Conservation (phyloP, 2,888 invertebrate species). For the Diarsia mendica region DNA sequence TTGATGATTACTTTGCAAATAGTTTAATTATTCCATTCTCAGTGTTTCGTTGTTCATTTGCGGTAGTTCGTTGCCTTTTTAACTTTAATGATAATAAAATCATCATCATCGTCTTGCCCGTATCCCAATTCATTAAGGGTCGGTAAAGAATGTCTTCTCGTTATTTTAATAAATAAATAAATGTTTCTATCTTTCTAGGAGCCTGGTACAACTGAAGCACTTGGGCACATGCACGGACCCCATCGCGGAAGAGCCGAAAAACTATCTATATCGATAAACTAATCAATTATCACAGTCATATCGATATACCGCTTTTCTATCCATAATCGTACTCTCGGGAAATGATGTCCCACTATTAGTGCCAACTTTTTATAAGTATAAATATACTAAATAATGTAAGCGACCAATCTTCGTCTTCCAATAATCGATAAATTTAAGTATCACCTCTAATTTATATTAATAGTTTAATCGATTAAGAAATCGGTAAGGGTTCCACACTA, state of each 20-base stretch:
- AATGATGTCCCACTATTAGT: conserved; percentile 76
- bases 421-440: conserved; percentile 66
- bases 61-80: neutral
- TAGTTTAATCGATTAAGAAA: conserved; percentile 51
- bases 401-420: conserved; percentile 76
- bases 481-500: conserved; percentile 47
- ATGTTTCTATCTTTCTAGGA: conserved; percentile 80
- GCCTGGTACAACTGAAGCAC: conserved; percentile 94
- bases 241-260: conserved; percentile 95
- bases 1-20: conserved; percentile 1
- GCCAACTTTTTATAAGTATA: conserved; percentile 78
- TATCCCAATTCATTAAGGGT: too few relatives aligned
- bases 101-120: too few relatives aligned
- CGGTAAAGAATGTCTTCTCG: too few relatives aligned
- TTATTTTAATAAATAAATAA: neutral
- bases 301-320: conserved; percentile 76
- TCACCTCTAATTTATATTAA: conserved; percentile 46
- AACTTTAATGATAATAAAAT: too few relatives aligned
- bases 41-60: neutral
- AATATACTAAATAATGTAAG: conserved; percentile 70
- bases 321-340: conserved; percentile 71
- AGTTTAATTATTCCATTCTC: neutral
- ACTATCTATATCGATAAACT: conserved; percentile 93
- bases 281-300: conserved; percentile 72
- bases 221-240: conserved; percentile 96